Evolutionary conservation across 2,888 invertebrate species (phyloP).

Genomic region (Rhogogaster chlorosoma): DNA sequence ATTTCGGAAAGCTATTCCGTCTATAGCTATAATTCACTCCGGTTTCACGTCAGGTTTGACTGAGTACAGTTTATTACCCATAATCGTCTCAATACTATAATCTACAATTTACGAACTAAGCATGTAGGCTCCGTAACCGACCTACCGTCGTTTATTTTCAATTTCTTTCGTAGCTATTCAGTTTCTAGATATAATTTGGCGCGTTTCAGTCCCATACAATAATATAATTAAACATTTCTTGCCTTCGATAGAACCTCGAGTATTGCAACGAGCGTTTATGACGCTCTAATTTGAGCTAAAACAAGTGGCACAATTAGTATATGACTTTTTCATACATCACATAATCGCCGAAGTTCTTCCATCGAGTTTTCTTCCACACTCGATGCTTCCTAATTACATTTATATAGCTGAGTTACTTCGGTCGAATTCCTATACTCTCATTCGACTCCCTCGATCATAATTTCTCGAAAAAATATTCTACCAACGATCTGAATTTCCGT

Average conservation of each 20-base stretch:
- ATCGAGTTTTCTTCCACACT: neutral
- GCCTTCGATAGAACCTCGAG: neutral
- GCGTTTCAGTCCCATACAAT: constrained; percentile 18
- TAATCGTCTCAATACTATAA: neutral
- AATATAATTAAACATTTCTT: constrained; percentile 1
- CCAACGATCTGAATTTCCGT: neutral
- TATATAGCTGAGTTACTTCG: neutral
- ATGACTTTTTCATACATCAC: neutral
- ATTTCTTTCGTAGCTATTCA: neutral
- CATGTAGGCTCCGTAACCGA: constrained; percentile 5
- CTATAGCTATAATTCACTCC: neutral
- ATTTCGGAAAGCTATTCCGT: neutral
- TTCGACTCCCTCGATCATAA: neutral
- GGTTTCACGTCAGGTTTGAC: neutral
- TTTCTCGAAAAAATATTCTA: neutral
- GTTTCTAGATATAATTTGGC: constrained; percentile 38
- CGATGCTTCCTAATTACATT: neutral
- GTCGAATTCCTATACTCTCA: neutral
- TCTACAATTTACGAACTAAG: neutral
- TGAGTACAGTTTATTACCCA: neutral
- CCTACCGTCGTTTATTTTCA: constrained; percentile 14
- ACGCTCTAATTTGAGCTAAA: constrained; percentile 31
- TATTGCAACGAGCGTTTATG: constrained; percentile 16
- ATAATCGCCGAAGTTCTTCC: neutral
- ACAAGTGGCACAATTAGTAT: constrained; percentile 20